Percentiles rank a stretch among this genome's conserved stretches.
phyloP scores from a whole-genome alignment of 2,113 vertebrate species.

The Dipodomys spectabilis region DNA sequence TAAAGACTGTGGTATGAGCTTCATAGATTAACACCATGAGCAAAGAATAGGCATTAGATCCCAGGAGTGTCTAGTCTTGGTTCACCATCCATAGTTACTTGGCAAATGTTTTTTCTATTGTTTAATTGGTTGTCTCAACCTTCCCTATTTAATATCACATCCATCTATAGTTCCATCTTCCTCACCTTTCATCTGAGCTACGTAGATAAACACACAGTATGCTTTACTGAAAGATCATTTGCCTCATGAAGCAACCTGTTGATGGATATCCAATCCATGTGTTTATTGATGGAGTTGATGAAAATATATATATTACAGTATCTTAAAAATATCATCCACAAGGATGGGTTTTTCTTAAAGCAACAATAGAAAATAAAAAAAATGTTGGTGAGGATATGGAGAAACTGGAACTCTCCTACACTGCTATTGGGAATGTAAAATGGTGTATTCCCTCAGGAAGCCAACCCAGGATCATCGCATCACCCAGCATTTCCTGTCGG shows the following conservation, averaged over 20 bases:
- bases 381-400: background rate
- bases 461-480: background rate
- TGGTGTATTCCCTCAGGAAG: background rate
- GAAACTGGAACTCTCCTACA: background rate
- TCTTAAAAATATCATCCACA: background rate
- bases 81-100: background rate
- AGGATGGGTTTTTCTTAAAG: background rate
- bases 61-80: background rate
- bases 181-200: background rate
- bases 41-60: background rate
- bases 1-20: background rate
- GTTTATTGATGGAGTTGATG: background rate
- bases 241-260: background rate
- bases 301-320: background rate
- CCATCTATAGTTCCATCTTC: background rate
- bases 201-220: rapidly evolving
- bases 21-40: background rate
- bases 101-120: background rate
- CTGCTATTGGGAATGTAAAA: background rate
- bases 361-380: background rate
- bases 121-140: background rate
- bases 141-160: background rate
- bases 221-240: background rate
- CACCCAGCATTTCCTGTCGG: background rate
- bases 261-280: background rate